Evolutionary conservation across 2,888 invertebrate species (phyloP).

Genomic region (Sinopyrophorus schimmeli): DNA sequence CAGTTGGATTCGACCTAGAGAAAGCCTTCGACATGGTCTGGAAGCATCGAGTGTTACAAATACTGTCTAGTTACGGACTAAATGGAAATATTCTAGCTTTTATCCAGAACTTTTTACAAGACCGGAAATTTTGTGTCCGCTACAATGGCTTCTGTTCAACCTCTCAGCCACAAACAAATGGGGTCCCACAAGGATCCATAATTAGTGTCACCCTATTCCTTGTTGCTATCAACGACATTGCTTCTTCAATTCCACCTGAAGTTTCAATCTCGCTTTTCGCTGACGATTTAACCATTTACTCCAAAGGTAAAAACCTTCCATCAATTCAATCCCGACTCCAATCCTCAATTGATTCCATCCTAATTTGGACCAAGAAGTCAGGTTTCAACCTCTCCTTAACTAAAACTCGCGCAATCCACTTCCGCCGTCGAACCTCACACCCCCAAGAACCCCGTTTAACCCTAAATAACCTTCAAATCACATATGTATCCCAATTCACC

Average conservation of each 20-base stretch:
- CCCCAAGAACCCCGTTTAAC: background rate
- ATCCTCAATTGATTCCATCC: background rate
- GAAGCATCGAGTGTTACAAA: background rate
- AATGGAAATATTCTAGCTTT: background rate
- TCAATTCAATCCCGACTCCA: background rate
- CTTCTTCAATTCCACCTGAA: slow-evolving; percentile 3
- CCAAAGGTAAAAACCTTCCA: slow-evolving; percentile 18
- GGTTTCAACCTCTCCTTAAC: slow-evolving; percentile 28
- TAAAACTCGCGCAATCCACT: slow-evolving; percentile 12
- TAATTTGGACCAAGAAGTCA: background rate
- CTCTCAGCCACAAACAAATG: slow-evolving; percentile 17
- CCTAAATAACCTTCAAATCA: slow-evolving; percentile 6
- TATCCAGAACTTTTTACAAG: slow-evolving; percentile 6
- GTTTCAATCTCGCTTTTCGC: slow-evolving; percentile 23
- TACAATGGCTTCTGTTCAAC: slow-evolving; percentile 4
- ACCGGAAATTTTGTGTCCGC: slow-evolving; percentile 16
- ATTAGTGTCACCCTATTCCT: slow-evolving; percentile 31
- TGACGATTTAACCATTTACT: slow-evolving; percentile 28
- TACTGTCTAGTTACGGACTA: background rate
- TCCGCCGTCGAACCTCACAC: background rate
- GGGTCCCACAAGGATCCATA: slow-evolving; percentile 33
- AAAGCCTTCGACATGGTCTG: background rate
- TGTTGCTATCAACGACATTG: slow-evolving; percentile 29
- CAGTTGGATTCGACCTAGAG: background rate
- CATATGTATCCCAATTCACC: background rate